Evolutionary conservation across 2,888 invertebrate species (phyloP), one percentile per base, ranked within the genome.

Genomic region (Anthrax anthrax): DNA sequence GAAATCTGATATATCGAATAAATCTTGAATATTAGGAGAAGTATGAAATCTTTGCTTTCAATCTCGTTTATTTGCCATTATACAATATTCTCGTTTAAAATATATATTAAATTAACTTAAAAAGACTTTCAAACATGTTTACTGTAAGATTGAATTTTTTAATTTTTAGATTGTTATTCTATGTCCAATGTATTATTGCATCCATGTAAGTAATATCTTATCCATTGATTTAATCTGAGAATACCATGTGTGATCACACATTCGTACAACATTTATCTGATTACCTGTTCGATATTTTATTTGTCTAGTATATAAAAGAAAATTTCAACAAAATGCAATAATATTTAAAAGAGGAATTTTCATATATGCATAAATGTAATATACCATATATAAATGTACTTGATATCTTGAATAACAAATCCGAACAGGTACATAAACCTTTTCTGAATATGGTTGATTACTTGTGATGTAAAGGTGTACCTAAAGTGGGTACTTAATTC

Each of bases 381-480:
- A n/a, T n/a, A n/a, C n/a, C n/a, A n/a, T n/a, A n/a, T n/a, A n/a
- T n/a, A n/a, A n/a, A n/a, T n/a, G n/a, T n/a, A n/a, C n/a, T 23
- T 4, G 23, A 4, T 23, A 23, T 23, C 23, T 23, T 23, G 4
- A 8, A 8, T 8, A 23, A 23, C 8, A 6, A 6, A 23, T 23
- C 13, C 23, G 46, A 19, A 27, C 46, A 46, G 41, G 41, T 37
- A 41, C 17, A 23, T 41, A 42, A 17, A 23, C 40, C n/a, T 40
- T 14, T 41, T n/a, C n/a, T 41, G 17, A n/a, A 18, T 41, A 37
- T 34, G 23, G 42, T 12, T 32, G n/a, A n/a, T n/a, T n/a, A n/a
- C 29, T 32, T 32, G 23, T 23, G 23, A 23, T 23, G 23, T 23
- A 23, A 23, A 23, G 8, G n/a, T n/a, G n/a, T n/a, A n/a, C n/a